Percentiles rank a stretch among this genome's conserved stretches.
These are phyloP conservation scores for Balanococcus diminutus DNA, from an alignment of 2,888 invertebrate genomes.

Conservation along the genomic window DNA sequence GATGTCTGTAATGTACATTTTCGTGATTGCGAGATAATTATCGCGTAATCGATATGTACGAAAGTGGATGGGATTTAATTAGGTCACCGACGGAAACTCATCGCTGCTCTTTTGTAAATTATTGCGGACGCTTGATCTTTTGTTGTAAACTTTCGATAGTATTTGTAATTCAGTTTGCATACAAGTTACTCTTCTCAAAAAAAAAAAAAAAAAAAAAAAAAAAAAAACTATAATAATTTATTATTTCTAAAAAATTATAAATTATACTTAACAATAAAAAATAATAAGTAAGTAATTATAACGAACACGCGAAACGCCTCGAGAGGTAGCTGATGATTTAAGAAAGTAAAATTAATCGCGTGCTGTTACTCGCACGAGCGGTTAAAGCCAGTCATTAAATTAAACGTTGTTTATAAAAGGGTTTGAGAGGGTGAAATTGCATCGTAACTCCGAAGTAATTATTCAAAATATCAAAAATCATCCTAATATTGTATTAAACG, in stretches of 20 bases:
- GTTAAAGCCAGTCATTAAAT: neutral
- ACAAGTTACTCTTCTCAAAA: too few relatives aligned
- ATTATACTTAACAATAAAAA: neutral
- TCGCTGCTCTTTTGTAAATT: too few relatives aligned
- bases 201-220: too few relatives aligned
- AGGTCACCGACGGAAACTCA: neutral
- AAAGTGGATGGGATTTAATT: neutral
- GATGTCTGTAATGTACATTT: neutral
- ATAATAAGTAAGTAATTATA: neutral
- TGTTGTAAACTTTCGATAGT: too few relatives aligned
- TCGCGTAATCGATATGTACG: neutral
- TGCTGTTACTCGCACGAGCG: neutral
- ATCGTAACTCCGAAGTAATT: neutral
- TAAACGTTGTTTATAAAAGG: neutral
- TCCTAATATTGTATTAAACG: neutral
- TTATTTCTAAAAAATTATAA: too few relatives aligned
- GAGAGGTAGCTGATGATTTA: neutral
- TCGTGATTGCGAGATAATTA: neutral
- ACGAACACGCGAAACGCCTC: neutral
- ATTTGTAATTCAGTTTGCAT: too few relatives aligned
- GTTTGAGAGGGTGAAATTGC: neutral
- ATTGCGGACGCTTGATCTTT: neutral
- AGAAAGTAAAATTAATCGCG: neutral
- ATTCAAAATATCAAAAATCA: slow-evolving; percentile 22
- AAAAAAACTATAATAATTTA: too few relatives aligned